Evolutionary conservation across 2,888 invertebrate genomes (phyloP), one percentile per base, ranked within the genome.

Genomic region (Heteromyza rotundicornis): DNA sequence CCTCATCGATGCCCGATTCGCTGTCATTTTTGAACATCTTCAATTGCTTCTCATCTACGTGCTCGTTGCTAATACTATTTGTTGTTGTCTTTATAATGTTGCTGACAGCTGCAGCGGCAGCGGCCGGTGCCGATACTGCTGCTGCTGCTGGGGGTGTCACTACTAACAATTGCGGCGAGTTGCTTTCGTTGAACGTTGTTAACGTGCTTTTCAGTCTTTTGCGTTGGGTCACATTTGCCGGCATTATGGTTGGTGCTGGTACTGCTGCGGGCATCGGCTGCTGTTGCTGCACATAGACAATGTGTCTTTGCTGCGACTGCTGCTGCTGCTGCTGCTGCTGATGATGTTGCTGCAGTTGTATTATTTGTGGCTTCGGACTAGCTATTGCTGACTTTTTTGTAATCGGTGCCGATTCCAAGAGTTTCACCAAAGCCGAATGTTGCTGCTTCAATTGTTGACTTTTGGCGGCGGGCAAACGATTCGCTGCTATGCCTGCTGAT

Each of bases 361-460:
- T 65, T 14, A 62, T 64, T 12, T 66, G 63, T 32, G 64, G 64
- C 19, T 57, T 23, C 64, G 63, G 58, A 56, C 59, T 62, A 52
- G 62, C 60, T 64, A 64, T 60, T 54, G 35, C 27, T 52, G 64
- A 60, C 54, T 65, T 71, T 62, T 70, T 77, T 68, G 72, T 79
- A 20, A 83, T 74, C 47, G 84, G 84, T 66, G 83, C 83, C 58
- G 85, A 85, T 81, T 88, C 88, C 82, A 88, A 82, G 84, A 88
- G 85, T 84, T 87, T 87, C 79, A 88, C 88, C 78, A 88, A 84
- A 77, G 88, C 88, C 77, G 88, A 87, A 77, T 88, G 88, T 79
- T 87, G 86, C 71, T 87, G 86, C 80, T 88, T 88, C 80, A 88
- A 71, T 66, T 82, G 79, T 66, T 82, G 80, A 69, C 82, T 82